Percentiles rank a stretch among this genome's conserved stretches.
phyloP scores from a whole-genome alignment of 2,797 vertebrate genomes.

The Tiaroga cobitis region DNA sequence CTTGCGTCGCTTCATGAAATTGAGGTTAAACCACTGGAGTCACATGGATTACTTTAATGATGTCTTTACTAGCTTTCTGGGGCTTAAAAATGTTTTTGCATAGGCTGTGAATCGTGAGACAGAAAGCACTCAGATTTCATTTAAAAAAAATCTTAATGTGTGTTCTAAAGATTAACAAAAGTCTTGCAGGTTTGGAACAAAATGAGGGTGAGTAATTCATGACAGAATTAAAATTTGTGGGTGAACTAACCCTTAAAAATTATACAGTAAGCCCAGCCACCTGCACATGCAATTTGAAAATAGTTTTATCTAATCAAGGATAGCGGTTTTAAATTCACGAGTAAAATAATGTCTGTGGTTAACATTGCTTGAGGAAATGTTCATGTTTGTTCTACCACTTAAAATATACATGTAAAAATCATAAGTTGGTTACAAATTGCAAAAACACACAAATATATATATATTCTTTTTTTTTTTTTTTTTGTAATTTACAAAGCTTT shows the following conservation, averaged over 20 bases:
- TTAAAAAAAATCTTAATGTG: neutral
- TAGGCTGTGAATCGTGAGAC: neutral
- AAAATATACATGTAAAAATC: neutral
- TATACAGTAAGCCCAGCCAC: constrained; percentile 36
- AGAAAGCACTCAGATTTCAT: neutral
- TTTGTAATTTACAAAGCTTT: neutral
- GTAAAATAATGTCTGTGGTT: neutral
- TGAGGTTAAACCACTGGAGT: neutral
- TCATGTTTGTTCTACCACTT: neutral
- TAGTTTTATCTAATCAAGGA: constrained; percentile 34
- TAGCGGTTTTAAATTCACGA: neutral
- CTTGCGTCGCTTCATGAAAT: neutral
- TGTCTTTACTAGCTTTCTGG: neutral
- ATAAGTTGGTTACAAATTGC: neutral
- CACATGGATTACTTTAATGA: neutral
- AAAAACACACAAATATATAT: neutral
- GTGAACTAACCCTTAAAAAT: neutral
- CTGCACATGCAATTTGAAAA: constrained; percentile 24
- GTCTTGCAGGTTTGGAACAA: neutral
- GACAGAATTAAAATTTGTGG: neutral
- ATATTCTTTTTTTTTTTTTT: no score
- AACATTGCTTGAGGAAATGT: no score
- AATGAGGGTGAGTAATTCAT: neutral
- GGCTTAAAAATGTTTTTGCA: neutral
- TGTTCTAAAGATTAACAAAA: neutral